Percentiles rank a stretch among this genome's conserved stretches.
Conservation (phyloP, 2,113 vertebrate genomes). For the Engraulis encrasicolus region DNA sequence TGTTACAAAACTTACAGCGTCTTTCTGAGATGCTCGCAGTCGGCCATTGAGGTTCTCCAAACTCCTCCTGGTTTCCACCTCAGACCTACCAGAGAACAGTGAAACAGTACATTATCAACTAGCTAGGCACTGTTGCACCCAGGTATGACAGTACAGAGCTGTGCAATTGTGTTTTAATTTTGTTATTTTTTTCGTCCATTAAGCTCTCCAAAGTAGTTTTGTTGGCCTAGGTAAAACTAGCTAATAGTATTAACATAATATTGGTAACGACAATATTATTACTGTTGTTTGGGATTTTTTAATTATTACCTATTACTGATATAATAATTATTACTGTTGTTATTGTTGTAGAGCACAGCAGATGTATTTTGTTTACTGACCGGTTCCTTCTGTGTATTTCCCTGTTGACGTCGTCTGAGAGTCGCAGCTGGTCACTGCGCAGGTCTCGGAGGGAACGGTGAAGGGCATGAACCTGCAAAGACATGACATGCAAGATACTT, state of each 20-base stretch:
- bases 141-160: too few relatives aligned
- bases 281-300: too few relatives aligned
- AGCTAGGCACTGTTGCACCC: neutral
- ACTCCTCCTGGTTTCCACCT: slow-evolving; percentile 84
- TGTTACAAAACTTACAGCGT: slow-evolving; percentile 77
- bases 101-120: neutral
- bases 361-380: slow-evolving; percentile 63
- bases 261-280: too few relatives aligned
- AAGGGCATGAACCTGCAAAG: slow-evolving; percentile 81
- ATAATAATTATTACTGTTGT: too few relatives aligned
- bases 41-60: slow-evolving; percentile 83
- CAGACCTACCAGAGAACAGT: slow-evolving; percentile 73
- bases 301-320: too few relatives aligned
- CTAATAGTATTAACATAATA: too few relatives aligned
- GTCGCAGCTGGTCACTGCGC: slow-evolving; percentile 83
- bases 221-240: too few relatives aligned
- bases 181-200: too few relatives aligned
- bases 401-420: slow-evolving; percentile 84
- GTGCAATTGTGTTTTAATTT: too few relatives aligned
- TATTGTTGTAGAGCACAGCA: neutral
- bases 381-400: slow-evolving; percentile 87
- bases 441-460: slow-evolving; percentile 91
- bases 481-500: too few relatives aligned
- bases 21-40: slow-evolving; percentile 75
- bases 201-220: too few relatives aligned